Base-by-base conservation (phyloP, 2,113 vertebrate species). In the Cichladusa arquata region DNA sequence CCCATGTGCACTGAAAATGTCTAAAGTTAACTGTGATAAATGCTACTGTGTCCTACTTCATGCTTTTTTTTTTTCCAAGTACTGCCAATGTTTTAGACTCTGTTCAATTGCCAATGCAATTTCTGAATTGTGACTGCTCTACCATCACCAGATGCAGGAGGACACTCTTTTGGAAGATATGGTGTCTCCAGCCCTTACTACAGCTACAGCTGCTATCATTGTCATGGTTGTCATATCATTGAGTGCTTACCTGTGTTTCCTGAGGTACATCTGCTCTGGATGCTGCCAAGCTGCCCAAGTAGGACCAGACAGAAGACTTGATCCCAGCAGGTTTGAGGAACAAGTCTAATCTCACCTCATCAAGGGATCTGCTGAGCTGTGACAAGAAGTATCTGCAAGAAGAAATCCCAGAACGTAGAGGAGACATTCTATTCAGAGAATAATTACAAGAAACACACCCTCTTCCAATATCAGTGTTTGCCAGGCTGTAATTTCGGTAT, bases 181-280 rank as follows among this genome's bases (percentile, higher is more conserved):
- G 0, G 81, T 97, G 36, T 97, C 98, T 6, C 96, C 97, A 13
- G 96, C 96, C 20, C 96, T 98, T 7, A 97, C 97, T 9, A 15
- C 24, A 50, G 97, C 98, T 44, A 97, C 97, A 20, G 74, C 97
- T n/a, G 96, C 98, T 66, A 96, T 98, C 84, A 96, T 97, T 6
- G 14, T 98, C 89, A 98, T 97, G 0, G 44, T 94, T 29, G 82
- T 98, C 26, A 60, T 97, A 54, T 97, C 93, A 0, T 97, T 96
- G 40, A 98, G 97, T 0, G 79, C 97, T 34, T 98, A 98, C 93
- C 79, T 98, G 85, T 98, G 97, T 71, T 98, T 98, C 92, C 96
- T 98, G 76, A 98, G 98, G 84, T 98, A 97, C 67, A 34, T 98
- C 74, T 98, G 98, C 54, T 74, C 95, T 4, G 97, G 98, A 48